Evolutionary conservation across 2,888 invertebrate genomes (phyloP).

Genomic region (Matsumyia berberina): DNA sequence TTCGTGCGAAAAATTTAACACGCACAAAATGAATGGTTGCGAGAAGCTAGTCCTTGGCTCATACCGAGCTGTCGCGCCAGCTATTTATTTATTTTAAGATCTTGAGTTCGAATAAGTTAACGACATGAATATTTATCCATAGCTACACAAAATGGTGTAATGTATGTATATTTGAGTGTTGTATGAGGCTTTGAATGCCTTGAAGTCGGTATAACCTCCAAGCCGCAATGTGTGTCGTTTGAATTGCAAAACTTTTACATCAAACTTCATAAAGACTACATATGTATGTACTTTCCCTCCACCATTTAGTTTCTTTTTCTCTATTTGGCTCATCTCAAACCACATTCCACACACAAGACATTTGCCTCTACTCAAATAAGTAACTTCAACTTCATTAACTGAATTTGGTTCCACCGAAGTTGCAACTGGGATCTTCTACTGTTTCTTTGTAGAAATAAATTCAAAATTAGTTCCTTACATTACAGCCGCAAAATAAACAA

Average conservation of each 20-base stretch:
- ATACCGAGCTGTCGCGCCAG: too few relatives aligned
- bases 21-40: too few relatives aligned
- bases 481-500: conserved; percentile 51
- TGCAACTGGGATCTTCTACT: conserved; percentile 13
- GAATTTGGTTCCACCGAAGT: conserved; percentile 34
- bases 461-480: conserved; percentile 34
- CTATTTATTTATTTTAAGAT: too few relatives aligned
- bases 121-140: too few relatives aligned
- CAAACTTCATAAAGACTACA: neutral
- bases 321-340: conserved; percentile 7
- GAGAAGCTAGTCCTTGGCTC: too few relatives aligned
- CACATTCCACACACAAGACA: conserved; percentile 34
- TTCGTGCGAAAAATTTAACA: too few relatives aligned
- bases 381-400: conserved; percentile 43
- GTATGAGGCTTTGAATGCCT: neutral
- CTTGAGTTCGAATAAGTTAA: too few relatives aligned
- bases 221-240: neutral
- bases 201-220: neutral
- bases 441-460: conserved; percentile 26
- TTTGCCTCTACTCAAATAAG: conserved; percentile 40
- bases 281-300: neutral
- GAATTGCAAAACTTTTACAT: conserved; percentile 1
- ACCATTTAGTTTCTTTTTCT: neutral
- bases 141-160: too few relatives aligned
- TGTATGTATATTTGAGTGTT: too few relatives aligned